These are phyloP conservation scores for Pinctada fucata DNA, from an alignment of 2,888 invertebrate species.

Conservation along the genomic window DNA sequence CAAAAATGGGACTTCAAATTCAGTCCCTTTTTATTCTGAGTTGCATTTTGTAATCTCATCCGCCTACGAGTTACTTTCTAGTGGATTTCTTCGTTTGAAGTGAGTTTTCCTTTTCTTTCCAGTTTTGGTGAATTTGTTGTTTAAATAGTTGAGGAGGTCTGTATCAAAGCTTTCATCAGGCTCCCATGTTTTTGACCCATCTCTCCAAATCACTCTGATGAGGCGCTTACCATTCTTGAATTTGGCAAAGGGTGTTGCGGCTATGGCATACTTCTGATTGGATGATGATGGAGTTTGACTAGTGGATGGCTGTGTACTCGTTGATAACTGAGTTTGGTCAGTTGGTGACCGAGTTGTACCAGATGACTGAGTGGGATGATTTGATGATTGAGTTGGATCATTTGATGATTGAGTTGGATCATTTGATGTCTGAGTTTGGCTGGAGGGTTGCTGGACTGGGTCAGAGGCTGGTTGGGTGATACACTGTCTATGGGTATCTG, in stretches of 20 bases:
- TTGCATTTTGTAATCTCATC: too few species aligned
- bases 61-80: too few species aligned
- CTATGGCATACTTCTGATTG: neutral
- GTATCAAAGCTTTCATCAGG: constrained; percentile 14
- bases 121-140: neutral
- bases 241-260: neutral
- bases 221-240: too few species aligned
- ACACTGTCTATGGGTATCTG: constrained; percentile 13
- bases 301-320: neutral
- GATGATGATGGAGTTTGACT: neutral
- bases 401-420: too few species aligned
- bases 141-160: neutral
- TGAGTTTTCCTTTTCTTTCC: constrained; percentile 5
- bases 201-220: too few species aligned
- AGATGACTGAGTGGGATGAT: neutral
- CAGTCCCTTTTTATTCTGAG: too few species aligned
- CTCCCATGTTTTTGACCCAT: too few species aligned
- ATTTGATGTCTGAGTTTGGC: too few species aligned
- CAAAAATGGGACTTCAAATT: too few species aligned
- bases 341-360: neutral
- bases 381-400: neutral
- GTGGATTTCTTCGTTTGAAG: too few species aligned
- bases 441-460: neutral
- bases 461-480: too few species aligned
- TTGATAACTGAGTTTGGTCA: neutral